phyloP scores from a whole-genome alignment of 2,797 vertebrate species.

The Percopsis omiscomaycus region DNA sequence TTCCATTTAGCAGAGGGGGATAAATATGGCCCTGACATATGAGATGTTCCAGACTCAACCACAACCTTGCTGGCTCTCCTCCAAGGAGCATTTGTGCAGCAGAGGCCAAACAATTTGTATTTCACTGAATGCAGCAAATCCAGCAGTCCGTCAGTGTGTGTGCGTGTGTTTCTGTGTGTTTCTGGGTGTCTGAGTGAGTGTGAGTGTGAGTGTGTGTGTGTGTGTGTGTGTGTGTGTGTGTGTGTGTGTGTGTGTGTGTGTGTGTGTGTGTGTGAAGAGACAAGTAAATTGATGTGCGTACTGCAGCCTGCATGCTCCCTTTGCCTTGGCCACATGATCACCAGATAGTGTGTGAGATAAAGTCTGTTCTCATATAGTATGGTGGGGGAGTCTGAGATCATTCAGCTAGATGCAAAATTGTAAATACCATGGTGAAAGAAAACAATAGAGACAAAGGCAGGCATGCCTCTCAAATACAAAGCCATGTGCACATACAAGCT shows the following conservation, averaged over 20 bases:
- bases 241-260: constrained; percentile 7
- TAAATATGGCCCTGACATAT: constrained; percentile 71
- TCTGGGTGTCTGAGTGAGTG: not conserved
- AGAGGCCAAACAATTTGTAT: constrained; percentile 67
- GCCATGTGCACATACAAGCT: constrained; percentile 27
- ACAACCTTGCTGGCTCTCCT: constrained; percentile 62
- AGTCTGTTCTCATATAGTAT: too few species aligned
- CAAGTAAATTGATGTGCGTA: constrained; percentile 42
- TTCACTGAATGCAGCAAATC: constrained; percentile 60
- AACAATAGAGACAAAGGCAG: constrained; percentile 10
- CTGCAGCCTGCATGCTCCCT: constrained; percentile 35
- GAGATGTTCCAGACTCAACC: constrained; percentile 70
- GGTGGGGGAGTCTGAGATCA: not conserved
- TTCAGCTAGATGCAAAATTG: constrained; percentile 26
- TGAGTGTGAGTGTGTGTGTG: constrained; percentile 6
- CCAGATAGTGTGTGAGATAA: constrained; percentile 28
- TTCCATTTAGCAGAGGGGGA: constrained; percentile 63
- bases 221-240: constrained; percentile 26
- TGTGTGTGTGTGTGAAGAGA: constrained; percentile 9
- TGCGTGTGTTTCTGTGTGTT: constrained; percentile 9
- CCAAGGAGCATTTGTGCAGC: constrained; percentile 62
- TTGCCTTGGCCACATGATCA: constrained; percentile 43
- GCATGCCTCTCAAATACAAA: constrained; percentile 42
- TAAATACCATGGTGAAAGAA: constrained; percentile 45
- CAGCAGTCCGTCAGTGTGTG: constrained; percentile 24